Base-by-base conservation (phyloP, 1,140 invertebrate species). In the Scaptomyza montana region DNA sequence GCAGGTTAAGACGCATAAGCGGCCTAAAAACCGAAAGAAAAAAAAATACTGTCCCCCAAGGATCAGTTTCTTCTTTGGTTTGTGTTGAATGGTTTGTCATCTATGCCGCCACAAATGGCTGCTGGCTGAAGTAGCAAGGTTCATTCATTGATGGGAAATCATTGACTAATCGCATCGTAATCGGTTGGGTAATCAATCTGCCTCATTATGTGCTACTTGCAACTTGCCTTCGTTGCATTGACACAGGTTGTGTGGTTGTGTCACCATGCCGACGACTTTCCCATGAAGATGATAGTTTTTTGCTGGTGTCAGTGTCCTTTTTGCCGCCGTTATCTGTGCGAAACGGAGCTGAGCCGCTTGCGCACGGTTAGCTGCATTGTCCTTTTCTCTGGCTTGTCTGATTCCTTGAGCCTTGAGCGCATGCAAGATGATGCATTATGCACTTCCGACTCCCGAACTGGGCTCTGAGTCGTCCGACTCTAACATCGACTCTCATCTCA, bases 361-460 rank as follows among this genome's bases (percentile, higher is more conserved):
- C 85, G 86, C 86, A 90, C 86, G 86, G 81, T 86, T 89, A 81
- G 78, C 75, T 77, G 75, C 80, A 87, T 89, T 89, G 86, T 89
- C 77, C 86, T 90, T 86, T 86, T 43, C 10, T 8, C 49, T 33
- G 50, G 13, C 65, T 36, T 7, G 0, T 9, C 8, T 66, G 76
- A 70, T 71, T 78, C 51, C 63, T 77, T 65, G 53, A 59, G 66
- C 63, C 43, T 36, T 36, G 33, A 36, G 50, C 25, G 49, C 64
- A 85, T 86, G 85, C 74, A 85, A 89, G 77, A 90, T 89, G 85
- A 89, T 89, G 85, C 80, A 89, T 89, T 89, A 89, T 78, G 66
- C 68, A 85, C 84, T 89, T 89, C 84, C 85, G 84, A 87, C 78
- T 86, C 36, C 43, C 62, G 41, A 33, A 2, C 30, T 57, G 8